Evolutionary conservation across 2,888 invertebrate species (phyloP).

Genomic region (Conistra vaccinii): DNA sequence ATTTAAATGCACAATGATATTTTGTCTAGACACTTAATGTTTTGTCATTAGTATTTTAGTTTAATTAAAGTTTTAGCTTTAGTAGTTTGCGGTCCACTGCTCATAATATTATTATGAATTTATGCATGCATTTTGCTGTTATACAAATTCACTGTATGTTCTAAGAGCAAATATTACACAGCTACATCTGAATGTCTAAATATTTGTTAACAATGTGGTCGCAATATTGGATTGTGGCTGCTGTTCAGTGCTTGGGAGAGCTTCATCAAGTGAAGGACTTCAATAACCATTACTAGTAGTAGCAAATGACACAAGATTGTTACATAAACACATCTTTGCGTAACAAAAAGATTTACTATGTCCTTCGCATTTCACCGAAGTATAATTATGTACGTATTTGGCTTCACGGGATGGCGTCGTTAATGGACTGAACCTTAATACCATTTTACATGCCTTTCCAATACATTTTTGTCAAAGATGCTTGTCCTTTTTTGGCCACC

Average conservation of each 20-base stretch:
- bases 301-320: neutral
- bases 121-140: conserved; percentile 1
- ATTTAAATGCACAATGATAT: conserved; percentile 57
- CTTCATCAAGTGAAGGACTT: neutral
- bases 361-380: neutral
- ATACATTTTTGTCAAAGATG: conserved; percentile 35
- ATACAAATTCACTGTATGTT: neutral
- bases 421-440: neutral
- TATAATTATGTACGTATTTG: neutral
- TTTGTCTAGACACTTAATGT: conserved; percentile 50
- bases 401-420: neutral
- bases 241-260: neutral
- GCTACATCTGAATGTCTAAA: neutral
- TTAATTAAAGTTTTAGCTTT: conserved; percentile 52
- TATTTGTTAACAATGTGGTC: conserved; percentile 1
- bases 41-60: conserved; percentile 44
- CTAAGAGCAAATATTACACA: neutral
- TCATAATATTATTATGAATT: conserved; percentile 5
- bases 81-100: neutral
- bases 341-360: neutral
- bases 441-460: conserved; percentile 27
- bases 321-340: neutral
- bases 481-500: conserved; percentile 16
- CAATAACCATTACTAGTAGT: neutral
- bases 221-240: neutral